These are phyloP conservation scores for Vanessa cardui DNA, from an alignment of 2,888 invertebrate genomes.

Conservation along the genomic window DNA sequence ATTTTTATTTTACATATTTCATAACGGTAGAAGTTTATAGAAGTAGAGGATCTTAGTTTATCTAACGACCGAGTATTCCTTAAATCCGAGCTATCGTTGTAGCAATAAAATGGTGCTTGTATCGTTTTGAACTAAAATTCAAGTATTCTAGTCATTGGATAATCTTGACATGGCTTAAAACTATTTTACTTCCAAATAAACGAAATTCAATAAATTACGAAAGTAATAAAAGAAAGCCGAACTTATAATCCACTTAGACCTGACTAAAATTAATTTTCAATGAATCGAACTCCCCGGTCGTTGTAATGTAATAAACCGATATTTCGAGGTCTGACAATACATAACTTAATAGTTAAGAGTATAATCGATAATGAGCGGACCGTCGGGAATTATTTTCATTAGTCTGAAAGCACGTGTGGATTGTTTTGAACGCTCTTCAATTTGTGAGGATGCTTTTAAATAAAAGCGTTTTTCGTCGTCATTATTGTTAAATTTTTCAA, in stretches of 20 bases:
- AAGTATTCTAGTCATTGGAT: too few relatives aligned
- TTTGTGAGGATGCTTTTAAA: not conserved
- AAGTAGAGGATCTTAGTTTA: too few relatives aligned
- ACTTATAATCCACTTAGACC: not conserved
- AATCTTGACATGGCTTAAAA: too few relatives aligned
- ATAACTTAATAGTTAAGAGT: constrained; percentile 15
- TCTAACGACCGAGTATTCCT: too few relatives aligned
- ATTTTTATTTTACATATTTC: too few relatives aligned
- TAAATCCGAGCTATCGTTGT: too few relatives aligned
- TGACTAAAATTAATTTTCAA: not conserved
- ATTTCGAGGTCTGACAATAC: constrained; percentile 4
- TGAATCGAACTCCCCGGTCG: not conserved
- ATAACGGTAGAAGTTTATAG: too few relatives aligned
- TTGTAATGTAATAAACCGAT: not conserved
- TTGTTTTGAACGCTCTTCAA: too few relatives aligned
- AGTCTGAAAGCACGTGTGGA: constrained; percentile 3
- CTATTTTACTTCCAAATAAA: too few relatives aligned
- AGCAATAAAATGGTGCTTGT: too few relatives aligned
- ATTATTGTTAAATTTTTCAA: not conserved
- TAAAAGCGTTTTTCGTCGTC: not conserved
- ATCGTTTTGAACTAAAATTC: too few relatives aligned
- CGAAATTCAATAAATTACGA: too few relatives aligned
- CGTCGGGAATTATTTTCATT: constrained; percentile 57
- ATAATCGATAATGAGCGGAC: constrained; percentile 40
- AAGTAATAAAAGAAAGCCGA: not conserved